These are phyloP conservation scores for Meloidogyne hapla DNA, from an alignment of 1,140 invertebrate species.

Conservation along the genomic window DNA sequence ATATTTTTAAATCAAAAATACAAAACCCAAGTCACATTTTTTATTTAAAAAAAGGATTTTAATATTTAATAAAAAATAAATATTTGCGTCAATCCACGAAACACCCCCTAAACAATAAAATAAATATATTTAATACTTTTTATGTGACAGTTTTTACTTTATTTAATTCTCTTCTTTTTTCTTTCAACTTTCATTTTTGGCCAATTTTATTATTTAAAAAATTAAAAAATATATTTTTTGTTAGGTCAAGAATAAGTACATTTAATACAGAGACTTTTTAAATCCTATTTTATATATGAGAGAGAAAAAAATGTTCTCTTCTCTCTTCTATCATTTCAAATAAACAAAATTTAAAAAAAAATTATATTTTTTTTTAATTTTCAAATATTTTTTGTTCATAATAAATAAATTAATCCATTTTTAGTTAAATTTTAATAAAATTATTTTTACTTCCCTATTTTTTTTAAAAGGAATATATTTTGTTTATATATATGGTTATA, in stretches of 20 bases:
- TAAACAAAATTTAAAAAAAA: too few relatives aligned
- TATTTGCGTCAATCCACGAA: slow-evolving; percentile 2
- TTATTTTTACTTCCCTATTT: too few relatives aligned
- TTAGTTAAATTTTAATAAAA: too few relatives aligned
- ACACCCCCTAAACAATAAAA: not conserved
- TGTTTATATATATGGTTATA: too few relatives aligned
- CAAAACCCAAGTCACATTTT: not conserved
- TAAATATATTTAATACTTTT: not conserved
- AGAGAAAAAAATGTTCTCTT: too few relatives aligned
- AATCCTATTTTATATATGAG: too few relatives aligned
- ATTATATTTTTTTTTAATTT: too few relatives aligned
- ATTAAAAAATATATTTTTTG: not conserved
- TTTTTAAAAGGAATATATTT: too few relatives aligned
- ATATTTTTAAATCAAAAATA: not conserved
- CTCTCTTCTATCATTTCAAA: too few relatives aligned
- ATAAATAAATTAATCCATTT: too few relatives aligned
- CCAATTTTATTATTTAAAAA: not conserved
- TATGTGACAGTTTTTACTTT: not conserved
- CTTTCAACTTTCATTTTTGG: slow-evolving; percentile 1
- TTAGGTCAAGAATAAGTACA: not conserved
- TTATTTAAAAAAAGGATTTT: not conserved
- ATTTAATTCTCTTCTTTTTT: not conserved
- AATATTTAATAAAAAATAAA: slow-evolving; percentile 1
- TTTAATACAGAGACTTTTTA: not conserved
- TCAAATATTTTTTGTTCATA: too few relatives aligned